phyloP scores from a whole-genome alignment of 2,113 vertebrate genomes.

The Zapornia atra region DNA sequence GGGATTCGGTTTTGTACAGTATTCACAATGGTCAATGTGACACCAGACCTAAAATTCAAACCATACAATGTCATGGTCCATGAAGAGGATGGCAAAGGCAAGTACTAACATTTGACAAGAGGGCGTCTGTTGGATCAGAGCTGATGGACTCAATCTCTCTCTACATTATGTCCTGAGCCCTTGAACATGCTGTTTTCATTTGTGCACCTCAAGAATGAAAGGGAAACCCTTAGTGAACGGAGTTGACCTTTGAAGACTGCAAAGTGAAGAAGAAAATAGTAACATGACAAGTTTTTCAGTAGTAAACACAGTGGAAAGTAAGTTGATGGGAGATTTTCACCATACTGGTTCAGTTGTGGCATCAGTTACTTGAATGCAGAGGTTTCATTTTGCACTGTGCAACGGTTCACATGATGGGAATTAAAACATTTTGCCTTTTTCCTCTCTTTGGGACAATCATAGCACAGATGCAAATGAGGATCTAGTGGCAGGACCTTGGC shows the following conservation, averaged over 20 bases:
- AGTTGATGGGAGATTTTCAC: neutral
- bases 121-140: neutral
- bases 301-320: neutral
- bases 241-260: neutral
- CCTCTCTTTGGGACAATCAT: neutral
- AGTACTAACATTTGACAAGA: constrained; percentile 25
- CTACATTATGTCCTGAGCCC: neutral
- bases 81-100: constrained; percentile 23
- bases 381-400: neutral
- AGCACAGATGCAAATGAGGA: neutral
- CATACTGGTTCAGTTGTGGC: neutral
- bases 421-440: neutral
- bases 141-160: neutral
- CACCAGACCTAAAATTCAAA: constrained; percentile 30
- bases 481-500: neutral
- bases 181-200: neutral
- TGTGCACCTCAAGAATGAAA: neutral
- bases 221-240: neutral
- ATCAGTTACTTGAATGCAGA: neutral
- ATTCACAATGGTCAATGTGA: neutral
- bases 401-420: neutral
- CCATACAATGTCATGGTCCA: neutral
- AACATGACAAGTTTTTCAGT: neutral
- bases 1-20: neutral
- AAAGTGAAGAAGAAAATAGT: neutral